Evolutionary conservation across 2,888 invertebrate genomes (phyloP), one percentile per base, ranked within the genome.

Genomic region (Tenthredo amoena): DNA sequence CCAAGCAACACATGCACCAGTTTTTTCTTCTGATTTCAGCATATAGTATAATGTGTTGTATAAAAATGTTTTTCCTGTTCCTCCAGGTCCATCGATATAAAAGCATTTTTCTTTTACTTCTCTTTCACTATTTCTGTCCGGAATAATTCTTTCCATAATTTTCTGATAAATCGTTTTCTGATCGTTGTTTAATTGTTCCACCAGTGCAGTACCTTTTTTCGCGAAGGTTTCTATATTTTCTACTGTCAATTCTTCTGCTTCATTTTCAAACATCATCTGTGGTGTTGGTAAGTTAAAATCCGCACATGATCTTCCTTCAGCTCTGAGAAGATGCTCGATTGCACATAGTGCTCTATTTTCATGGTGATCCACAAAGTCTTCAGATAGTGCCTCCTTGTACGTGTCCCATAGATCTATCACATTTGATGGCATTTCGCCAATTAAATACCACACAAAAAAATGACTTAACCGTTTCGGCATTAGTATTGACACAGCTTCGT

Each of bases 11-110:
- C 87, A 86, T 71, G 88, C 85, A 21, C 87, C 87, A 77, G 86
- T 71, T 55, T 86, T 84, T 79, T 58, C 85, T 83, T 84, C 15
- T 21, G 87, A 85, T 88, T 89, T 50, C 4, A 89, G 34, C 6
- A 85, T 55, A 79, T 85, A 79, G 4, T 87, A 85, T 7, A 91
- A 62, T 9, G 89, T 88, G 65, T 89, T 89, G 85, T 91, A 92
- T 1, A 93, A 85, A 86, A 88, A 93, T 0, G 93, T 94, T 88
- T 94, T 94, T 6, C 93, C 94, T 31, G 92, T 91, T 21, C 94
- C 94, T 9, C 92, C 93, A 0, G 26, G 26, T 26, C 26, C 26
- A 26, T 26, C 26, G 26, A 26, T 26, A 26, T 26, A 26, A 26
- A 26, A 26, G 26, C 26, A 83, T 86, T 43, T 86, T 62, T 81